Evolutionary conservation across 2,888 invertebrate species (phyloP), one percentile per base, ranked within the genome.

Genomic region (Pilophorus perplexus): DNA sequence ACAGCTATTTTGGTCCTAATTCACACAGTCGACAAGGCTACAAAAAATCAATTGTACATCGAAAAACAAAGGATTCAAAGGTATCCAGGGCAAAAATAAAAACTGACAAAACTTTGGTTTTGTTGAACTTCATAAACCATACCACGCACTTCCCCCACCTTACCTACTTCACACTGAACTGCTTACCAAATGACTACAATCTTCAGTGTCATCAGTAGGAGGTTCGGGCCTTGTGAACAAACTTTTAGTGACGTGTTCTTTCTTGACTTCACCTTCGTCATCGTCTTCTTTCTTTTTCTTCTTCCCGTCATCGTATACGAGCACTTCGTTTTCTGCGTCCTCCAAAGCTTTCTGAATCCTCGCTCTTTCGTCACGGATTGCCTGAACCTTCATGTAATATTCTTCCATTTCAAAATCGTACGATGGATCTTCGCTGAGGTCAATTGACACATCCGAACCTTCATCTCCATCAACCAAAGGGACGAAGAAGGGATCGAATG

Each of bases 341-440:
- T 54, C 54, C 3, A 33, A 27, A 5, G 33, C 33, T n/a, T 54
- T 54, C 42, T n/a, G n/a, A n/a, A n/a, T n/a, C n/a, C n/a, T n/a
- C n/a, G n/a, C n/a, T n/a, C 42, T 23, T 16, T 60, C 60, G 16
- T 60, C 46, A 14, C 44, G 22, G n/a, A 60, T 27, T 10, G 42
- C 46, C 14, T 18, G n/a, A 10, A 60, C 25, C 27, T 44, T 60
- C 2, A 44, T 44, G 44, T 22, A 60, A 20, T 60, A 60, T 18
- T 60, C 60, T 3, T 60, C 60, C 46, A 60, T 60, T 27, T 60
- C 60, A 5, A 60, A 44, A 12, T 60, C 60, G 28, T 60, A 60
- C 3, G 60, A 60, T 14, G 60, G 44, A 44, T 60, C 60, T 44
- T 60, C 60, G 42, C 44, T 44, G 25, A 60, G 60, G 37, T 44